Base-by-base conservation (phyloP, 2,797 vertebrate species). In the Notolepis coatsorum region DNA sequence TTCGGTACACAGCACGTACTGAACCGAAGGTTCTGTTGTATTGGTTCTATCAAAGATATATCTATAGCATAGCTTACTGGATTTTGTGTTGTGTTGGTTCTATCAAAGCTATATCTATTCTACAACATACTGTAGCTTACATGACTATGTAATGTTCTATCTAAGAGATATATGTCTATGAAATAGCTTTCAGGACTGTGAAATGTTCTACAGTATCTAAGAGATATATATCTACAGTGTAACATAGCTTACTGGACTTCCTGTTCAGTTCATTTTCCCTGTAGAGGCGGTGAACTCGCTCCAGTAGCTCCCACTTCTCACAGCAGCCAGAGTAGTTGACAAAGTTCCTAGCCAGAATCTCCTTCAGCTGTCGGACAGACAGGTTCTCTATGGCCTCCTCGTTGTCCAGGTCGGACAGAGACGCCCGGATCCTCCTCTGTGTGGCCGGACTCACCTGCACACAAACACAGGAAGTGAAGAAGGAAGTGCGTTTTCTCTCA, bases 291-390 rank as follows among this genome's bases (percentile, higher is more conserved):
- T 94, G 96, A 52, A 99, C 98, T 76, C 96, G 94, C 81, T 99
- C 97, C 82, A 99, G 90, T 56, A 99, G 94, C 85, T 99, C 98
- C 97, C 97, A 99, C 76, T 98, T 99, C 85, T 99, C 97, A 72
- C 97, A 99, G 88, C 97, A 99, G 84, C 98, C 98, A 0, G 96
- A 98, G 82, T 96, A 99, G 90, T 94, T 99, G 84, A 99, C 97
- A 69, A 99, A 99, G 68, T 99, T 99, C 70, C 96, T 93, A 3
- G 97, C 95, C 0, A 99, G 93, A 66, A 99, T 98, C 84, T 99
- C 97, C 86, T 99, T 99, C 68, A 99, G 91, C 87, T 99, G 97
- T 46, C 97, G 94, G 41, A 99, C 96, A 0, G 94, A 96, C 85
- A 99, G 89, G 55, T 92, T 93, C 75, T 97, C 96, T 2, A 99